Evolutionary conservation across 2,797 vertebrate genomes (phyloP).

Genomic region (Crocodylus rhombifer): DNA sequence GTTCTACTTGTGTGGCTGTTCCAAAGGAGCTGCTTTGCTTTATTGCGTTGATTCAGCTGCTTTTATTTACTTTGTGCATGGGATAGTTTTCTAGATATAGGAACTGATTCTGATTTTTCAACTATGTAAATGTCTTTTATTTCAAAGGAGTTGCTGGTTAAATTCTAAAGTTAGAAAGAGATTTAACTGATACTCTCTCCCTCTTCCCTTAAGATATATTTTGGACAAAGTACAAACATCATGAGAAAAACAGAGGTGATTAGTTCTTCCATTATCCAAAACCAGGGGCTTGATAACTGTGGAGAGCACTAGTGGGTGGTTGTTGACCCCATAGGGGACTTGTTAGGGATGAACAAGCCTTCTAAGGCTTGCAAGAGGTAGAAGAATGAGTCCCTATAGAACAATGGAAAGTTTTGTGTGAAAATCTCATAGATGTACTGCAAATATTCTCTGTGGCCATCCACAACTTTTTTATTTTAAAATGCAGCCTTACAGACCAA

Average conservation of each 20-base stretch:
- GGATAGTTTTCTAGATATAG: background rate
- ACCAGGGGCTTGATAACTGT: accelerated
- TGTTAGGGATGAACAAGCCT: background rate
- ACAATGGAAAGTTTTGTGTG: background rate
- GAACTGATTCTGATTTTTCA: background rate
- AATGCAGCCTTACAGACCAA: background rate
- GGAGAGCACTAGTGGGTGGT: background rate
- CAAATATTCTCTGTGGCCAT: background rate
- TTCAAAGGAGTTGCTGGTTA: too few species aligned
- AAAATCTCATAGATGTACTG: background rate
- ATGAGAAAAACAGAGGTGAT: background rate
- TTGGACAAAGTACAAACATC: accelerated
- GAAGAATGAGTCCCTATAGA: background rate
- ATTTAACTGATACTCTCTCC: too few species aligned
- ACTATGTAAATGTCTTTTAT: background rate
- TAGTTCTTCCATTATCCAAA: background rate
- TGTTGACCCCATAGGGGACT: background rate
- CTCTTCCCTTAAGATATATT: background rate
- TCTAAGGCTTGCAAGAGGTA: background rate
- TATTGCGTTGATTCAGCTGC: background rate
- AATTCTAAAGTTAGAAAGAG: too few species aligned
- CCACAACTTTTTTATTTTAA: background rate
- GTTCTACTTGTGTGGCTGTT: background rate
- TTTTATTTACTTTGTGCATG: background rate
- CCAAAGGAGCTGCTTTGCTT: background rate